Evolutionary conservation across 2,797 vertebrate species (phyloP).

Genomic region (Poeciliopsis infans): DNA sequence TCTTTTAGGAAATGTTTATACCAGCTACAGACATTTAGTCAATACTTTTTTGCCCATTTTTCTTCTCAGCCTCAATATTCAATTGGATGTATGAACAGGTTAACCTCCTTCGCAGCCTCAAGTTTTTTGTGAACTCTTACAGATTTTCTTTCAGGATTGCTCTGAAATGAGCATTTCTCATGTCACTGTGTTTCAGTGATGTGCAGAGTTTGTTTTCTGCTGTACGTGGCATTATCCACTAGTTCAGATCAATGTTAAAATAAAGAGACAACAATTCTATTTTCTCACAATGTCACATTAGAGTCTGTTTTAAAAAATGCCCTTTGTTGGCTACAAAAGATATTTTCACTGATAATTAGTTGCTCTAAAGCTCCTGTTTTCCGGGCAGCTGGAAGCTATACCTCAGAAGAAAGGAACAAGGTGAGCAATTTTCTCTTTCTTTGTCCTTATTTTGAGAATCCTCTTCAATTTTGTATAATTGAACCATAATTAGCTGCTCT

Average conservation of each 20-base stretch:
- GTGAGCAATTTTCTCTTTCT: slow-evolving; percentile 28
- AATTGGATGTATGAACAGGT: neutral
- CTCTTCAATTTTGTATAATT: slow-evolving; percentile 28
- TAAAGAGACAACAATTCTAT: neutral
- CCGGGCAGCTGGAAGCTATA: slow-evolving; percentile 23
- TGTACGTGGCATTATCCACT: neutral
- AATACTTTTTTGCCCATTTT: neutral
- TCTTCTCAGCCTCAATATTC: neutral
- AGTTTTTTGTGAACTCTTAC: neutral
- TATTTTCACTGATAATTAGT: slow-evolving; percentile 36
- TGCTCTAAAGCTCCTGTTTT: slow-evolving; percentile 27
- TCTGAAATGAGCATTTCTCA: neutral
- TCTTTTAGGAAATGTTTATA: neutral
- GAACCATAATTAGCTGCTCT: slow-evolving; percentile 16
- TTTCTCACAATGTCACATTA: neutral
- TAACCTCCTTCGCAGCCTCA: neutral
- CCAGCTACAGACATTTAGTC: neutral
- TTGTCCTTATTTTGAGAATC: slow-evolving; percentile 28
- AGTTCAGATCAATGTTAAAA: neutral
- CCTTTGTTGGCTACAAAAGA: slow-evolving; percentile 21
- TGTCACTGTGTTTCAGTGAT: neutral
- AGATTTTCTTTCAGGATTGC: neutral
- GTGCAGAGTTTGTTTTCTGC: neutral
- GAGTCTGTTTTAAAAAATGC: neutral
- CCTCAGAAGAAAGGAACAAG: slow-evolving; percentile 6